Evolutionary conservation across 2,888 invertebrate species (phyloP).

Genomic region (Poecilobothrus nobilitatus): DNA sequence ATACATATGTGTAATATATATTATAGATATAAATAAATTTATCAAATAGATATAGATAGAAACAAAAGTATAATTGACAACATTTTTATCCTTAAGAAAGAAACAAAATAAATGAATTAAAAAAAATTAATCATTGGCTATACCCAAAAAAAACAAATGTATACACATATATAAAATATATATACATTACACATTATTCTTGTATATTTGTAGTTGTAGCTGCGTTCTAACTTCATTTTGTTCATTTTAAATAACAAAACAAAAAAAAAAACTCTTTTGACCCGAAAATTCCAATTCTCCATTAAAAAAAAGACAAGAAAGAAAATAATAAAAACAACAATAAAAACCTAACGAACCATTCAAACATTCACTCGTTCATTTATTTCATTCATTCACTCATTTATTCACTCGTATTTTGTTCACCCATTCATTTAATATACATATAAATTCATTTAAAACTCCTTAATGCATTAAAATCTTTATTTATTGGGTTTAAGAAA

Average conservation of each 20-base stretch:
- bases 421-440: background rate
- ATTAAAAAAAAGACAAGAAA: background rate
- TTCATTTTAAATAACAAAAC: background rate
- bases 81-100: no score
- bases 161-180: background rate
- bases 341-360: background rate
- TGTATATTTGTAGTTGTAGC: background rate
- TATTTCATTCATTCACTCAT: background rate
- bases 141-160: background rate
- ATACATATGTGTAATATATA: no score
- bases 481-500: no score
- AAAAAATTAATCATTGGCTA: no score
- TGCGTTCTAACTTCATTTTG: background rate
- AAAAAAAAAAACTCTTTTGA: background rate
- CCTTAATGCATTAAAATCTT: background rate
- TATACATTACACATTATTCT: background rate
- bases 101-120: no score
- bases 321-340: background rate
- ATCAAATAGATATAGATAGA: no score
- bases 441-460: background rate
- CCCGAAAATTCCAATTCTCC: background rate
- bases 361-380: background rate
- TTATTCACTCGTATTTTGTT: no score
- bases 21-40: no score
- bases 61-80: no score